Base-by-base conservation (phyloP, 2,888 invertebrate genomes). In the Chrysolina haemoptera region DNA sequence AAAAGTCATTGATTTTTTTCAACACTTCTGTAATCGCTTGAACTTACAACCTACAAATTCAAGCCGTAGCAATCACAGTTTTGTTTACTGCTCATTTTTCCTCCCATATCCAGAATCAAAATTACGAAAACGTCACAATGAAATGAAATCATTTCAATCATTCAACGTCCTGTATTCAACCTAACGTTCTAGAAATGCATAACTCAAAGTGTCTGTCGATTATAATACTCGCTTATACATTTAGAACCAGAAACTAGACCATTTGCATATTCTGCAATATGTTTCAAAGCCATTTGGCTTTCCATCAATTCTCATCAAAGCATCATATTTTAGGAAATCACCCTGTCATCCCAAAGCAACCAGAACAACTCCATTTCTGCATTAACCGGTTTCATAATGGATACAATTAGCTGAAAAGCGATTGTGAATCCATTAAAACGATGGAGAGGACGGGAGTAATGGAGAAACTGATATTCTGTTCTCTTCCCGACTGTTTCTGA, bases 351-450 rank as follows among this genome's bases (percentile, higher is more conserved):
- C 27, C 59, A 35, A 59, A 59, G 14, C 59, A 59, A 59, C 59
- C 59, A 59, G 59, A 66, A 66, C 71, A 46, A 46, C 66, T 65
- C 66, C 46, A 55, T 71, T 66, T 35, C 59, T 48, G 65, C 20
- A 71, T 71, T 66, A 66, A 71, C 66, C 27, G 59, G 71, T 66
- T 71, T 59, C 46, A 65, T 66, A 66, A 66, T 65, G 59, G 59
- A 71, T 27, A 65, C 59, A 71, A 71, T 71, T 71, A 71, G 59
- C 65, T 66, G 40, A 66, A 71, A 71, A 71, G 59, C 71, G 65
- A 71, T 71, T 66, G 71, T 65, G 71, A 66, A 66, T 71, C 59
- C 71, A 66, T 71, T 66, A 71, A 12, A 43, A 40, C 65, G 59
- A 59, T 65, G 66, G 59, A 66, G 66, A 46, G 66, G 65, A 65